Evolutionary conservation across 2,113 vertebrate genomes (phyloP), one percentile per base, ranked within the genome.

Genomic region (Leucopsar rothschildi): DNA sequence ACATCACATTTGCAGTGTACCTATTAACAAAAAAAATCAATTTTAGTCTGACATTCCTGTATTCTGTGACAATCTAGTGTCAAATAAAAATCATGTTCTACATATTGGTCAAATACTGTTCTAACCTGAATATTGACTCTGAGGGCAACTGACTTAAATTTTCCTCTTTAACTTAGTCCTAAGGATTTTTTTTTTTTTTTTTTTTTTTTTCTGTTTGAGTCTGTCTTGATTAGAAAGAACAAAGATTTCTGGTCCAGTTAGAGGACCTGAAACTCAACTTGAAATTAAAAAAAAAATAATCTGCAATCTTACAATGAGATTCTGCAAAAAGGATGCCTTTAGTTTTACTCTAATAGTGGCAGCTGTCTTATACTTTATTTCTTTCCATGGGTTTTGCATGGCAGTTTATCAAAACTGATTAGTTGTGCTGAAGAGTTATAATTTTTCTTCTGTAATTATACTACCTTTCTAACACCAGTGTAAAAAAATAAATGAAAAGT

Each of bases 241-340:
- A 69, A 47, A 60, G 31, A 29, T 27, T 60, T 82, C 12, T 80
- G 10, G 27, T 76, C 19, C 50, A 49, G 61, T 60, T 64, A 37
- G 11, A 42, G 28, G 11, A 63, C 5, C 19, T 45, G 31, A 63
- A 90, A 72, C 19, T 53, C 66, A 49, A 49, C 24, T 33, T 71
- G 14, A 45, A 65, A 78, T 39, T 4, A 33, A 55, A 55, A 60
- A 75, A 66, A 53, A 82, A 53, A 6, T 15, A 70, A 9, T 25
- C 29, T 47, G 9, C 15, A 12, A 23, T 40, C 39, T 70, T 78
- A 21, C 11, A 22, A 12, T 0, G 0, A 18, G 2, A 57, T 25
- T 65, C 20, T 81, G 24, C 7, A 69, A 59, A 68, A 85, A 50
- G 6, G 12, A 24, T 52, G 21, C 21, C 11, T 87, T 60, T 63